Base-by-base conservation (phyloP, 37 sponge, comb jelly and placozoan species). In the Ephydatia muelleri region DNA sequence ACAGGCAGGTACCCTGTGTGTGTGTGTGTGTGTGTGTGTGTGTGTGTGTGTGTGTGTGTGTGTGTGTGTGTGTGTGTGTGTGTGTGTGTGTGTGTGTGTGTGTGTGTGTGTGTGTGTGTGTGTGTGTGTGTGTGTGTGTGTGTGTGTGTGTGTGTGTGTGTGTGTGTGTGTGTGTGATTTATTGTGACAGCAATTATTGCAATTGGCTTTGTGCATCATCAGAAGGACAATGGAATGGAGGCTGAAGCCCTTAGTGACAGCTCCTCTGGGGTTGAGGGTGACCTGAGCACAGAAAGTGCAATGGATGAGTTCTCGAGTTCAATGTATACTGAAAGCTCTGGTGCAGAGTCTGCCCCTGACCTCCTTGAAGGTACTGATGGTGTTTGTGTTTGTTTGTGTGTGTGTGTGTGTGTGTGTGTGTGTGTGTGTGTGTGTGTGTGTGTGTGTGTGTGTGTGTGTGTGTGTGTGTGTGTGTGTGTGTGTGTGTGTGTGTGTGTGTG, bases 21-120 rank as follows among this genome's bases (percentile, higher is more conserved):
- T 30, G 30, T 69, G 30, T 69, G 30, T 30, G 30, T 9, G 30
- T 43, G 30, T 69, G 70, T 9, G 30, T 69, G 28, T 69, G 30
- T 69, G 70, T 69, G 30, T 8, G 30, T 27, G 30, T 31, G 28
- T 69, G 70, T 31, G 28, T 27, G 28, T 69, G 30, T 30, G 70
- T 69, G 70, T 69, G 76, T 75, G 76, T 75, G 76, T 34, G 36
- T n/a, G 76, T 6, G 76, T 34, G 76, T 14, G 14, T 27, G 77
- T 43, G 43, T 43, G 77, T 33, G 77, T 76, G 6, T 4, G 77
- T 76, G 27, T 2, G 38, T 76, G 78, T 80, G 33, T 27, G 65
- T 57, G 29, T 78, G 1, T n/a, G 65, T n/a, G 65, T 31, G 34
- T 37, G 36, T n/a, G 40, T 39, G 1, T 19, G 65, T 28, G 31